These are phyloP conservation scores for Pachydiplax longipennis DNA, from an alignment of 2,888 invertebrate species.

Conservation along the genomic window DNA sequence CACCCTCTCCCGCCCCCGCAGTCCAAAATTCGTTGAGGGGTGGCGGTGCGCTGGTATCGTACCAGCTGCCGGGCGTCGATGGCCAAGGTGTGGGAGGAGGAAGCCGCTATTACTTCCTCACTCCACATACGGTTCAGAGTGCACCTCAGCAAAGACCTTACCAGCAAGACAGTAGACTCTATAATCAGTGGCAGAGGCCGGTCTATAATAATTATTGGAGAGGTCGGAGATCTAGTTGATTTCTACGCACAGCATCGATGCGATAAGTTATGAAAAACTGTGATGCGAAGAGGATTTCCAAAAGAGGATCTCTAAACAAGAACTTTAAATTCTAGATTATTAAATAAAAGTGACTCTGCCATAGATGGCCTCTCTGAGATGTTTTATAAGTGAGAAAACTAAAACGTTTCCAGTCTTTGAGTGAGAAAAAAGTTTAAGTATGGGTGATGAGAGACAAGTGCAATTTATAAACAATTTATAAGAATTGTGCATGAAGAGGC, in stretches of 20 bases:
- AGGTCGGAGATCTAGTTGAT: background rate
- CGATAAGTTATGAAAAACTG: background rate
- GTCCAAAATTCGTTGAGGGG: conserved; percentile 50
- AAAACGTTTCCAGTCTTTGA: too few species aligned
- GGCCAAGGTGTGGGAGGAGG: conserved; percentile 30
- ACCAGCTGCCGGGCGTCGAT: conserved; percentile 76
- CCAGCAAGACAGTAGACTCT: background rate
- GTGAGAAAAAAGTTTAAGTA: too few species aligned
- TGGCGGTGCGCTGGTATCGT: conserved; percentile 73
- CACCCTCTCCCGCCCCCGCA: background rate
- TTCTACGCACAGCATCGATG: too few species aligned
- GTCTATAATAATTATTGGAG: background rate
- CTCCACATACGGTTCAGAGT: conserved; percentile 68
- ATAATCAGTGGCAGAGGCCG: background rate
- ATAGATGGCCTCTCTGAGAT: background rate
- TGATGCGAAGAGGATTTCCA: background rate
- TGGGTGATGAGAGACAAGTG: too few species aligned
- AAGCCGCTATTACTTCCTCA: conserved; percentile 80
- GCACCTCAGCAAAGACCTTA: background rate
- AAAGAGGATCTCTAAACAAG: background rate
- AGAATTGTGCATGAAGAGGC: too few species aligned
- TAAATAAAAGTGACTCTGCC: background rate
- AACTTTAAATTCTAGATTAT: too few species aligned
- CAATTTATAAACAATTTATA: too few species aligned
- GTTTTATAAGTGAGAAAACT: too few species aligned